phyloP scores from a whole-genome alignment of 1,140 invertebrate species.

The Drosophila orena region DNA sequence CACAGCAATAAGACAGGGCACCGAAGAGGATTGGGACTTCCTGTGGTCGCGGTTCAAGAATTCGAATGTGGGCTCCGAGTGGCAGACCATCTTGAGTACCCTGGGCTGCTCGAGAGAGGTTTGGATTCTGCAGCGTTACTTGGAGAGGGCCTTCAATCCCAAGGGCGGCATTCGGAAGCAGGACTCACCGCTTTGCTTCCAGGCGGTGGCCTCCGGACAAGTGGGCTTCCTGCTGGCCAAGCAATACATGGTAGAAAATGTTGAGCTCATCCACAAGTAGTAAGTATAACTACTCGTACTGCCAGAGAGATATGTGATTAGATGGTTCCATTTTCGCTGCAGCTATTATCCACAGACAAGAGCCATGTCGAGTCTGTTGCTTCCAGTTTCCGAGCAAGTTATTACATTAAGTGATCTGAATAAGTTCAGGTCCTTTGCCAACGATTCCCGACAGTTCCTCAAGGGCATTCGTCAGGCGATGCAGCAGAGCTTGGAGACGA shows the following conservation, averaged over 20 bases:
- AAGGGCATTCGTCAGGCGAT: slow-evolving; percentile 84
- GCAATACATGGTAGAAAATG: slow-evolving; percentile 87
- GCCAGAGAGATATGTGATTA: no score
- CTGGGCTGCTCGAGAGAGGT: slow-evolving; percentile 90
- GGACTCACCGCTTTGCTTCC: slow-evolving; percentile 87
- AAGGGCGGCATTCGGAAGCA: slow-evolving; percentile 88
- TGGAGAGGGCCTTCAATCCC: slow-evolving; percentile 87
- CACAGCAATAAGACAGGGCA: slow-evolving; percentile 89
- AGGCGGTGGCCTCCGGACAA: slow-evolving; percentile 85
- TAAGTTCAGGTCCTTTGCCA: slow-evolving; percentile 83
- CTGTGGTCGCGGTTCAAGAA: slow-evolving; percentile 89
- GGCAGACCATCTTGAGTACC: slow-evolving; percentile 87
- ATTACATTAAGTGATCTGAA: slow-evolving; percentile 81
- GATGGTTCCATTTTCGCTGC: not conserved
- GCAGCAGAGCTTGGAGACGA: slow-evolving; percentile 85
- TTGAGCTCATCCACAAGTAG: slow-evolving; percentile 86
- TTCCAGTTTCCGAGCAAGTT: slow-evolving; percentile 84
- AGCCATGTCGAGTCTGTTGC: slow-evolving; percentile 81
- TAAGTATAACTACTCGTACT: slow-evolving; percentile 83
- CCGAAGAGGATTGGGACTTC: slow-evolving; percentile 91
- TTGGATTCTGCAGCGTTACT: slow-evolving; percentile 89
- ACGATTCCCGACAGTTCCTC: slow-evolving; percentile 75
- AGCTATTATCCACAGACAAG: slow-evolving; percentile 84
- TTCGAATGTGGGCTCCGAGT: slow-evolving; percentile 89
- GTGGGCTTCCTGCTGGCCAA: slow-evolving; percentile 88